Conservation (phyloP, 2,113 vertebrate species). For the Ceratotherium simum region DNA sequence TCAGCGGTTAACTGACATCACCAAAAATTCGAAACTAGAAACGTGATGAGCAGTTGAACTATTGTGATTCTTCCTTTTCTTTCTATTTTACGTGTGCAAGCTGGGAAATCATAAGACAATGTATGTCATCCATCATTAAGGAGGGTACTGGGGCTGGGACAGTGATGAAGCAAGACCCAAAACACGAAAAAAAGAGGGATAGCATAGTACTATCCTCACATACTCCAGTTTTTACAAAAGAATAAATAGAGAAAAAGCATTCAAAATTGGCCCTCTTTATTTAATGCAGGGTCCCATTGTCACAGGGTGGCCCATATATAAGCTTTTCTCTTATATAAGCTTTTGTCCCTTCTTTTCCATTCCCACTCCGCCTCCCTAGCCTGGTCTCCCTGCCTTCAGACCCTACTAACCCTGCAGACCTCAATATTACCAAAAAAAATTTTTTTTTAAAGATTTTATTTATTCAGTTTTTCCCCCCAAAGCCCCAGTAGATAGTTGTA, state of each 20-base stretch:
- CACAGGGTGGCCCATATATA: not conserved
- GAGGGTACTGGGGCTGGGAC: not conserved
- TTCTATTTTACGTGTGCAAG: conserved; percentile 23
- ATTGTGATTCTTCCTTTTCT: conserved; percentile 53
- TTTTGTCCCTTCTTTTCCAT: not conserved
- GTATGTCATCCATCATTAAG: not conserved
- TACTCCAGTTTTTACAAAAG: not conserved
- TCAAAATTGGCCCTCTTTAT: conserved; percentile 8
- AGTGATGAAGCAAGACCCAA: not conserved
- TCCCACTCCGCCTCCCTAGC: not conserved
- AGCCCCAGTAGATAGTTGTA: too few species aligned
- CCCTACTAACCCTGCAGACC: not conserved
- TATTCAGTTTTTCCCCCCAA: too few species aligned
- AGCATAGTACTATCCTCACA: not conserved
- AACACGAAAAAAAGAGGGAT: not conserved
- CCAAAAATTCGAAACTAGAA: conserved; percentile 41
- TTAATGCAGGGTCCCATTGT: not conserved
- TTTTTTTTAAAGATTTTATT: too few species aligned
- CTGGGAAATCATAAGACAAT: not conserved
- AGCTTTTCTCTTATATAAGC: not conserved
- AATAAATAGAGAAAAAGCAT: not conserved
- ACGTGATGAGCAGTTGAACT: conserved; percentile 42
- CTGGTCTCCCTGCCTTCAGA: not conserved
- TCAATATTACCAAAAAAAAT: conserved; percentile 35
- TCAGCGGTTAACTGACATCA: conserved; percentile 39